Conservation (phyloP, 2,113 vertebrate genomes). For the Cacatua alba region DNA sequence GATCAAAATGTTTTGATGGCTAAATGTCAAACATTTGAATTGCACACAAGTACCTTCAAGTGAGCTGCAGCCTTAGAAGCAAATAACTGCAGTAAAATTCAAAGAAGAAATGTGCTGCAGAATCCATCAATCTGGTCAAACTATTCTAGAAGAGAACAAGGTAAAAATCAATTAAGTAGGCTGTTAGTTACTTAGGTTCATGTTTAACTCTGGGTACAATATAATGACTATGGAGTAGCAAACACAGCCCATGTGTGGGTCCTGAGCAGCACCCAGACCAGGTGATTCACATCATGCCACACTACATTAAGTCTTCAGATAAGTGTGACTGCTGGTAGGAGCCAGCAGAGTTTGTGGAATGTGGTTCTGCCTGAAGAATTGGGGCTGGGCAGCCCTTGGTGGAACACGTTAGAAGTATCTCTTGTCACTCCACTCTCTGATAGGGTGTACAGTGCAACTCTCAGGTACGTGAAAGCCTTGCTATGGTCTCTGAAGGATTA, state of each 20-base stretch:
- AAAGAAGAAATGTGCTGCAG: background rate
- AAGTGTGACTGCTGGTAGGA: background rate
- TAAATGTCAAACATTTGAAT: background rate
- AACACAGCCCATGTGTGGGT: background rate
- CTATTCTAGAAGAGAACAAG: background rate
- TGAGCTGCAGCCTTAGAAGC: background rate
- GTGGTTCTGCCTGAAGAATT: background rate
- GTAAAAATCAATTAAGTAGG: background rate
- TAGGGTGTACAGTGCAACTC: background rate
- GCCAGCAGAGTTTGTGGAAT: background rate
- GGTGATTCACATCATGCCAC: background rate
- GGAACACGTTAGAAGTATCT: background rate
- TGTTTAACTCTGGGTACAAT: background rate
- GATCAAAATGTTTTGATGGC: background rate
- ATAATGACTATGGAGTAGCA: background rate
- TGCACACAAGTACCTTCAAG: background rate
- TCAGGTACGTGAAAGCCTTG: background rate
- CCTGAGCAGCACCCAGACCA: background rate
- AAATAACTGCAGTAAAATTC: background rate
- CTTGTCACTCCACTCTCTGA: background rate
- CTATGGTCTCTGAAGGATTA: background rate
- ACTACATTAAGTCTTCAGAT: background rate
- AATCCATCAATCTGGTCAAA: background rate
- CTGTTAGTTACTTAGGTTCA: background rate
- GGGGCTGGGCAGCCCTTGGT: background rate